Base-by-base conservation (phyloP, 2,113 vertebrate species). In the Kryptolebias marmoratus region DNA sequence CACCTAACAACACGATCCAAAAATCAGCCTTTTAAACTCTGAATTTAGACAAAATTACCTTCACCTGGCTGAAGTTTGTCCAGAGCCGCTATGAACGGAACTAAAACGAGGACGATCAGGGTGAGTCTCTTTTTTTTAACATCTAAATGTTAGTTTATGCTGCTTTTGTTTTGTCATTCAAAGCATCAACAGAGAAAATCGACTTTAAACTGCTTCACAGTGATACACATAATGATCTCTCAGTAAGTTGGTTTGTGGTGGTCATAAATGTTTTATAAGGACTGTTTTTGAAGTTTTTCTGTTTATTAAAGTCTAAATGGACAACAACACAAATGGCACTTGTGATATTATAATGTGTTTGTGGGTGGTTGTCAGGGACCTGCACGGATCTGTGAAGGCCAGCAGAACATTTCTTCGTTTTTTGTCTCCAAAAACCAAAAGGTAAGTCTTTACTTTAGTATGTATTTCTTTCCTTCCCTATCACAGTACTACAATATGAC, bases 331-430 rank as follows among this genome's bases (percentile, higher is more conserved):
- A 10, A 42, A 42, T 42, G 5, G 5, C 5, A 42, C 32, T 3
- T 42, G 5, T 42, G 9, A 42, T 42, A 42, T 36, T 36, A 4
- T 42, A 5, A 42, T 42, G 10, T 50, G 16, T 11, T 27, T 22
- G 0, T 22, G 36, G 5, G 52, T 5, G 8, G 75, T 81, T 68
- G 11, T 84, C 64, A 91, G 91, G 77, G 65, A 15, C 18, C 58
- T 11, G 7, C 50, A 44, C 50, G 75, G 5, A 32, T 39, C 11
- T 14, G 42, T 11, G 80, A 47, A 32, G 83, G 71, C 0, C 86
- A 90, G 59, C 81, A 60, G 36, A 80, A 72, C 71, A 91, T 92
- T 28, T 82, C 78, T 1, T 68, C 87, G 1, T 93, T 89, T 69
- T 92, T 92, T 67, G 69, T 70, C 27, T 65, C 77, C 60, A 62